phyloP scores from a whole-genome alignment of 2,113 vertebrate genomes.

The Oryzias curvinotus region DNA sequence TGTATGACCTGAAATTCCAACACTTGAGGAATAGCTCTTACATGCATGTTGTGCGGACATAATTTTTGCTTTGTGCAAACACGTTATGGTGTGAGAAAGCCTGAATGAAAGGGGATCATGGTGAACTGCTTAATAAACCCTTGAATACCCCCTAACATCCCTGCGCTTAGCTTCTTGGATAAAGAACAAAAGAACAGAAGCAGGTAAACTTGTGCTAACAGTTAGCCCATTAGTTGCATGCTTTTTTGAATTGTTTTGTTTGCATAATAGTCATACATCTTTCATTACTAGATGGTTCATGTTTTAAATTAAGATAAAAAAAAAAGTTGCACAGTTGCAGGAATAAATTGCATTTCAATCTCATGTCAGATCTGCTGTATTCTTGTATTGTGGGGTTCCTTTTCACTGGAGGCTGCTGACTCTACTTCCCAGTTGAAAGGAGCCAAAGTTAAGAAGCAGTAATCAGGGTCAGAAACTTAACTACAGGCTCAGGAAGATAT shows the following conservation, averaged over 20 bases:
- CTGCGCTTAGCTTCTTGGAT: slow-evolving; percentile 56
- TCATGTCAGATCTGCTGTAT: slow-evolving; percentile 51
- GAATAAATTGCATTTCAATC: slow-evolving; percentile 33
- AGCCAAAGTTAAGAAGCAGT: slow-evolving; percentile 66
- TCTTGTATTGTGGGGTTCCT: slow-evolving; percentile 32
- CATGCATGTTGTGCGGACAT: slow-evolving; percentile 55
- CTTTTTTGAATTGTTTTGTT: slow-evolving; percentile 27
- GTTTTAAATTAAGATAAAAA: slow-evolving; percentile 11
- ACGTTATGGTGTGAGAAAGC: slow-evolving; percentile 62
- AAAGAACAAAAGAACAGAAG: slow-evolving; percentile 64
- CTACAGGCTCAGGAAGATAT: slow-evolving; percentile 62
- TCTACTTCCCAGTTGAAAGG: slow-evolving; percentile 60
- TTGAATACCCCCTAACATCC: slow-evolving; percentile 63
- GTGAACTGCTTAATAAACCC: slow-evolving; percentile 60
- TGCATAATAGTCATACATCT: slow-evolving; percentile 40
- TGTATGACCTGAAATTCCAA: slow-evolving; percentile 62
- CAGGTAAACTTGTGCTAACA: slow-evolving; percentile 69
- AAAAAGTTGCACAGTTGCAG: slow-evolving; percentile 3
- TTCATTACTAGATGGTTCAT: slow-evolving; percentile 24
- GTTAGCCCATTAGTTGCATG: slow-evolving; percentile 52
- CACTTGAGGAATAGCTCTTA: slow-evolving; percentile 45
- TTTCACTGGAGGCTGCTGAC: slow-evolving; percentile 67
- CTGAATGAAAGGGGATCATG: slow-evolving; percentile 70
- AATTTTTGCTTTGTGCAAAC: slow-evolving; percentile 55
- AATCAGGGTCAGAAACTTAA: slow-evolving; percentile 73